A percentile compares a stretch with the other conserved stretches of the same genome.
Evolutionary conservation across 2,888 invertebrate species (phyloP).

Genomic region (Polyploca ridens): DNA sequence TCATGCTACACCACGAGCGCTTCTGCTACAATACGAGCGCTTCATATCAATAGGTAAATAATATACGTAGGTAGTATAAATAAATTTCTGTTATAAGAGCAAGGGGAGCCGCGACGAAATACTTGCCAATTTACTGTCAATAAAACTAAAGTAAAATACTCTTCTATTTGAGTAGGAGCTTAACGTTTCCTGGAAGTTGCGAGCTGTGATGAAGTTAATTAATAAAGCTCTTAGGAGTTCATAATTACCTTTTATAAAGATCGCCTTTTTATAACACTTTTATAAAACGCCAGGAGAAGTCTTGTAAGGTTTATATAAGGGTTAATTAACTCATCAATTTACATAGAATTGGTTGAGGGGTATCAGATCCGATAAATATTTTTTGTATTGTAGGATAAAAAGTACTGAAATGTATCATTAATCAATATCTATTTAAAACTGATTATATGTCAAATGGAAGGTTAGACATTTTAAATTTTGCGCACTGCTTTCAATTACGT

Average conservation of each 20-base stretch:
- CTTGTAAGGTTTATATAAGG: neutral
- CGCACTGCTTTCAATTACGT: too few species aligned
- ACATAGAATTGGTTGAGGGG: too few species aligned
- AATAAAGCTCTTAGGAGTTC: neutral
- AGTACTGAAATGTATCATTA: neutral
- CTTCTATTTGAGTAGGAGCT: neutral
- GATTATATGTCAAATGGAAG: too few species aligned
- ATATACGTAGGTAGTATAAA: too few species aligned
- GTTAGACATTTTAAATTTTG: too few species aligned
- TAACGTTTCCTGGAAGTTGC: neutral
- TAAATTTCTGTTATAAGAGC: too few species aligned
- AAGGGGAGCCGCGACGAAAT: neutral
- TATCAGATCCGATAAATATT: neutral
- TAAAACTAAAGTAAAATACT: neutral
- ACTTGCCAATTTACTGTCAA: neutral
- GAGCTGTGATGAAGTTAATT: neutral
- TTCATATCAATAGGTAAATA: too few species aligned
- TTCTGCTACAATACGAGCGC: too few species aligned
- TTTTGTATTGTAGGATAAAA: neutral
- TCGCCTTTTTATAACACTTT: neutral
- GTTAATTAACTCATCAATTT: too few species aligned
- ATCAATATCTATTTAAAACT: too few species aligned
- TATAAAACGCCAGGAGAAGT: neutral
- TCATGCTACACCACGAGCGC: too few species aligned
- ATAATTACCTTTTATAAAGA: neutral